phyloP scores from a whole-genome alignment of 2,113 vertebrate genomes.

The Marmota flaviventris region DNA sequence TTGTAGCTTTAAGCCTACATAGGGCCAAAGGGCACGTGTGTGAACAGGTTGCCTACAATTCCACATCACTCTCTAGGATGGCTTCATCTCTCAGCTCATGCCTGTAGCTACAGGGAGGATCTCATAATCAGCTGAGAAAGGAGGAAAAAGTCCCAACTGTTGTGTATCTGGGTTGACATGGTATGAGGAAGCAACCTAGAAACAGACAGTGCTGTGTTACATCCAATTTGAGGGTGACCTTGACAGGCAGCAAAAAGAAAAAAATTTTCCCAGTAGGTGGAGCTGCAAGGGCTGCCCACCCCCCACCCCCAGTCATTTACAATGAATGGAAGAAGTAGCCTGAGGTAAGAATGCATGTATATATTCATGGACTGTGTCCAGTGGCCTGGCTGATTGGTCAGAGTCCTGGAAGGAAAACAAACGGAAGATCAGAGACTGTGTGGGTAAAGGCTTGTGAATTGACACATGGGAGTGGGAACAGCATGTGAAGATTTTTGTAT shows the following conservation, averaged over 20 bases:
- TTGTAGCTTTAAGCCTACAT: not conserved
- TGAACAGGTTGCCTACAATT: not conserved
- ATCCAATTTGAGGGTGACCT: not conserved
- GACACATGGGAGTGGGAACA: not conserved
- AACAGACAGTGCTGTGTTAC: not conserved
- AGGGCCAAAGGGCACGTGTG: not conserved
- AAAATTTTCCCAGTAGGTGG: not conserved
- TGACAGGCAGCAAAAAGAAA: not conserved
- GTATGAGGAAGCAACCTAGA: not conserved
- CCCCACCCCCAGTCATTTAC: not conserved
- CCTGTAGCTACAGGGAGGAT: not conserved
- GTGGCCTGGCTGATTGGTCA: not conserved
- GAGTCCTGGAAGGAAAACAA: not conserved
- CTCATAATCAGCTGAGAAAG: not conserved
- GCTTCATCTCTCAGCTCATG: not conserved
- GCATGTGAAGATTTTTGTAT: not conserved
- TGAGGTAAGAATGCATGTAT: not conserved
- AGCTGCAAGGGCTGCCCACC: not conserved
- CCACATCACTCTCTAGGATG: rapidly evolving
- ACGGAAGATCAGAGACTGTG: not conserved
- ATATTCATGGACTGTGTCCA: not conserved
- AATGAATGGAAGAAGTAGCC: not conserved
- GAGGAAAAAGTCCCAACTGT: not conserved
- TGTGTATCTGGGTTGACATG: not conserved
- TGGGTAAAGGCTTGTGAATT: not conserved